Evolutionary conservation across 2,888 invertebrate genomes (phyloP).

Genomic region (Suillia variegata): DNA sequence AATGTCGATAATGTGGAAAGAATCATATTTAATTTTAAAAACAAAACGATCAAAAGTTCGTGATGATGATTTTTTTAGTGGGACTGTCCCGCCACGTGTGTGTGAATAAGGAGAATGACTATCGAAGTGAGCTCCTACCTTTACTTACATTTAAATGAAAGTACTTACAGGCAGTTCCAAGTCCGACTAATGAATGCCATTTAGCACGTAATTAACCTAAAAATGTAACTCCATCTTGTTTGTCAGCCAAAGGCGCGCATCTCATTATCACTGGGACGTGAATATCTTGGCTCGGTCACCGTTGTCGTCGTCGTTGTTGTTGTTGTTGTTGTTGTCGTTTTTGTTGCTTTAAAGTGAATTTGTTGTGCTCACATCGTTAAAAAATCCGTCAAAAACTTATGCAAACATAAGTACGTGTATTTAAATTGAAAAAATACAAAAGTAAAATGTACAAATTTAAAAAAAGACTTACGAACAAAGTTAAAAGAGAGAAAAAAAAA

Average conservation of each 20-base stretch:
- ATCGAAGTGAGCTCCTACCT: no score
- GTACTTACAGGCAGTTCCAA: slow-evolving; percentile 21
- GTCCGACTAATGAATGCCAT: slow-evolving; percentile 42
- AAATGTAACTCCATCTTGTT: slow-evolving; percentile 56
- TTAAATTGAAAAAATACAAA: slow-evolving; percentile 53
- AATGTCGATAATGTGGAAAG: no score
- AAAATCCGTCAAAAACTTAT: slow-evolving; percentile 55
- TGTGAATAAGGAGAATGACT: slow-evolving; percentile 22
- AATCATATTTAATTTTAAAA: no score
- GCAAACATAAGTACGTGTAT: slow-evolving; percentile 52
- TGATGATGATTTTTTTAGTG: neutral
- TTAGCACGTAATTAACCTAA: slow-evolving; percentile 60
- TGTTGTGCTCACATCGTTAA: slow-evolving; percentile 55
- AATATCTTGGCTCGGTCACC: slow-evolving; percentile 50
- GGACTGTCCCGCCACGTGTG: neutral
- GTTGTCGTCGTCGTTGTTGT: slow-evolving; percentile 39
- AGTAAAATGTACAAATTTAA: no score
- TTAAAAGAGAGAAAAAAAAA: slow-evolving; percentile 39
- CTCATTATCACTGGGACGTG: slow-evolving; percentile 58
- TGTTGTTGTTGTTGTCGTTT: slow-evolving; percentile 21
- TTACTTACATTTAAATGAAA: slow-evolving; percentile 27
- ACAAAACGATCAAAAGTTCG: neutral
- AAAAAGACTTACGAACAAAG: no score
- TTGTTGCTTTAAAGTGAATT: slow-evolving; percentile 47
- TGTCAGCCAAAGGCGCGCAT: slow-evolving; percentile 53